Base-by-base conservation (phyloP, 2,888 invertebrate species). In the Xiphydria camelus region DNA sequence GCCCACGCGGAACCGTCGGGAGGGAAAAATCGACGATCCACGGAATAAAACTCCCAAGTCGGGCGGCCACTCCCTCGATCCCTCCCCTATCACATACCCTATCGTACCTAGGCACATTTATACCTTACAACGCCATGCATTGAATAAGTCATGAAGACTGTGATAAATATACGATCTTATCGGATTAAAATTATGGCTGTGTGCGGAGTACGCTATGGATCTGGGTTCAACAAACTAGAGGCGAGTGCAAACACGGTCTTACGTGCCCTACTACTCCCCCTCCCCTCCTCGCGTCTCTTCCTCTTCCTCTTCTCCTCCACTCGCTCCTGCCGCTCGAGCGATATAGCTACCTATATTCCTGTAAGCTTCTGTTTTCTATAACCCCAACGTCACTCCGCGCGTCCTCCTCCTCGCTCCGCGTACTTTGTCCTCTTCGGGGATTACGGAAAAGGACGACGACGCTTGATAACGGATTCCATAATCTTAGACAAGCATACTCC, bases 61-160 rank as follows among this genome's bases (percentile, higher is more conserved):
- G 26, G 14, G 10, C n/a, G n/a, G n/a, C n/a, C n/a, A n/a, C n/a
- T n/a, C n/a, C 14, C 10, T 26, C 10, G 10, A 1, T 26, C 26
- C 0, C 10, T 10, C 14, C 26, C 6, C 26, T 26, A 7, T 26
- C 26, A 26, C 5, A 7, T 3, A 10, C 10, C 10, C 10, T 12
- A 10, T 10, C 10, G 9, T 12, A 26, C 26, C 26, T 26, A 26
- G 36, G 25, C 51, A 52, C 56, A 48, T 53, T 55, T 51, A 54
- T 57, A 48, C 51, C 52, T 53, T 49, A 50, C 42, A 42, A 42
- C 47, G 42, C 57, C 55, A 51, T 49, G 56, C 51, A 55, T 59
- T 64, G 64, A 63, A 64, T 63, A 63, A 64, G 56, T 59, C 63
- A 64, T 64, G 63, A 59, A 61, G 51, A 47, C 50, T 46, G 36